A percentile compares a stretch with the other conserved stretches of the same genome.
Evolutionary conservation across 2,113 vertebrate species (phyloP).

Genomic region (Carassius auratus): DNA sequence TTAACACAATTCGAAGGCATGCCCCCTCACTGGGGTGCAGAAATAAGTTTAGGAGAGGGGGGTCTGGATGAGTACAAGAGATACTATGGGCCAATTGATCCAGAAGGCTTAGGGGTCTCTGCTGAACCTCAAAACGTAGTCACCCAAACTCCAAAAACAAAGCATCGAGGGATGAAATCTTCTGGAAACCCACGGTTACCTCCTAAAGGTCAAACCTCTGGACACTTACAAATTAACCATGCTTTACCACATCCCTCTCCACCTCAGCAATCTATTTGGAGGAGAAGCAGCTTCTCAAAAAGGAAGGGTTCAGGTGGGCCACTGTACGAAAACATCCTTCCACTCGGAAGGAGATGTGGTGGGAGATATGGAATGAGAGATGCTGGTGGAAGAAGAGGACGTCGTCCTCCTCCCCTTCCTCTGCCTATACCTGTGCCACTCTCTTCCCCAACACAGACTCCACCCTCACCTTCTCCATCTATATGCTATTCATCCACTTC

Average conservation of each 20-base stretch:
- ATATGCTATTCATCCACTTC: conserved; percentile 74
- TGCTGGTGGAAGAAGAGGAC: conserved; percentile 69
- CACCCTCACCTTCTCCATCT: conserved; percentile 74
- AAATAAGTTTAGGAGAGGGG: conserved; percentile 61
- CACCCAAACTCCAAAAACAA: conserved; percentile 72
- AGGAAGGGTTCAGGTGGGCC: conserved; percentile 75
- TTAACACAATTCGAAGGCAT: conserved; percentile 69
- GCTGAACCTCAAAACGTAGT: conserved; percentile 68
- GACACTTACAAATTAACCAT: conserved; percentile 69
- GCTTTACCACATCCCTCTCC: conserved; percentile 69
- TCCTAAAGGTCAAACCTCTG: conserved; percentile 66
- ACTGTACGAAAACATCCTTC: conserved; percentile 78
- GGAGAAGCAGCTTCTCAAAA: conserved; percentile 72
- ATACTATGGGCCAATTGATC: conserved; percentile 91
- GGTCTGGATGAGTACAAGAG: conserved; percentile 87
- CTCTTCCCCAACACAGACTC: conserved; percentile 75
- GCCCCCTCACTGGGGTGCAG: conserved; percentile 71
- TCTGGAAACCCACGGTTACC: conserved; percentile 68
- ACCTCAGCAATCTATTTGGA: conserved; percentile 74
- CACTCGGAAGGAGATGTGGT: conserved; percentile 77
- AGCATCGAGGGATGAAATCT: conserved; percentile 69
- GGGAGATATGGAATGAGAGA: conserved; percentile 74
- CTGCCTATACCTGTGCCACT: conserved; percentile 76
- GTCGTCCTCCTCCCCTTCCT: conserved; percentile 70
- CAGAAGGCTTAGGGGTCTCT: conserved; percentile 80